phyloP scores from a whole-genome alignment of 1,140 invertebrate species.

The Achatina immaculata region DNA sequence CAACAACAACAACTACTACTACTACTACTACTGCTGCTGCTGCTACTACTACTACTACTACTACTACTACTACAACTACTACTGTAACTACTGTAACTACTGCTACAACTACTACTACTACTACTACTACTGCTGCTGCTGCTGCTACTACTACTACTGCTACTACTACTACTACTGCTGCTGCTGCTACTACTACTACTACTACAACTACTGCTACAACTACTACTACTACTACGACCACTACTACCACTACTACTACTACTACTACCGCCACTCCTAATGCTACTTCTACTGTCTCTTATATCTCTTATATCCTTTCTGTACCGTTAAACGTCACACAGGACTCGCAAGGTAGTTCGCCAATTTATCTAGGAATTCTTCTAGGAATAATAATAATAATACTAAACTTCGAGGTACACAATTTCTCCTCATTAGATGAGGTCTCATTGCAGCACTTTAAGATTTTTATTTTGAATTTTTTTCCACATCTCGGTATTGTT shows the following conservation, averaged over 20 bases:
- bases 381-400: too few species aligned
- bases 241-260: not conserved
- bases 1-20: not conserved
- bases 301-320: too few species aligned
- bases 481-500: too few species aligned
- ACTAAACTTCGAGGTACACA: too few species aligned
- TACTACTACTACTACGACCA: not conserved
- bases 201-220: constrained; percentile 1
- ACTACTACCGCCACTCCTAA: not conserved
- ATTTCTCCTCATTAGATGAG: too few species aligned
- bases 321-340: too few species aligned
- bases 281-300: not conserved
- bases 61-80: constrained; percentile 6
- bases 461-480: too few species aligned
- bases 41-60: constrained; percentile 2
- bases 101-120: constrained; percentile 9
- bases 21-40: constrained; percentile 8
- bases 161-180: not conserved
- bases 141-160: constrained; percentile 9
- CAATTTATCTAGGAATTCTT: too few species aligned
- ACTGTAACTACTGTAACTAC: not conserved
- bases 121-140: constrained; percentile 9
- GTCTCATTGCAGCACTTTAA: too few species aligned
- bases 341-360: too few species aligned
- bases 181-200: constrained; percentile 4